A percentile compares a stretch with the other conserved stretches of the same genome.
Conservation (phyloP, 2,113 vertebrate genomes). For the Ceuthmochares aereus region DNA sequence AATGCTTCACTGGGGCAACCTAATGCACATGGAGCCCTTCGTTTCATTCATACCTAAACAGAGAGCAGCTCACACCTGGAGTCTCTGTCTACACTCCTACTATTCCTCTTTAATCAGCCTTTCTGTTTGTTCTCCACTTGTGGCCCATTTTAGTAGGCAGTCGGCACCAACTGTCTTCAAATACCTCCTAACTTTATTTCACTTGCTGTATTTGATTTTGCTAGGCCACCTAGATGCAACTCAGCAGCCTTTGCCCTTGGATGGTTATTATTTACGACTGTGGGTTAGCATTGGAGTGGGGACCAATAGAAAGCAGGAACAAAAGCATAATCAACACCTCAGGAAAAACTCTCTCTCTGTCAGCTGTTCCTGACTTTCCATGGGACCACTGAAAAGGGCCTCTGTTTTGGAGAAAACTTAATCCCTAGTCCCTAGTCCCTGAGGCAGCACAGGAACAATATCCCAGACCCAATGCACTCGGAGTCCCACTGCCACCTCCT, state of each 20-base stretch:
- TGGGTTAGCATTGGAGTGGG: neutral
- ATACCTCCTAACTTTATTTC: neutral
- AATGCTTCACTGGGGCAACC: neutral
- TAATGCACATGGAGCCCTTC: neutral
- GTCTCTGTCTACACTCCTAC: neutral
- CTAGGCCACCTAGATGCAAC: neutral
- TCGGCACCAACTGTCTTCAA: fast-evolving
- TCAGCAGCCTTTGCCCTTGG: neutral
- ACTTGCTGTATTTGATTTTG: neutral
- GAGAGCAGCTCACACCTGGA: neutral
- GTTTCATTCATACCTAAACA: neutral
- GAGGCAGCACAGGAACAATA: neutral
- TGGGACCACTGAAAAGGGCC: neutral
- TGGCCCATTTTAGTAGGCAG: neutral
- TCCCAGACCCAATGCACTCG: neutral
- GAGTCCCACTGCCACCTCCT: neutral
- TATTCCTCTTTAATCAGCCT: neutral
- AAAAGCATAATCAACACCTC: neutral
- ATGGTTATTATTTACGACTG: neutral
- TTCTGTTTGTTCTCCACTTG: neutral
- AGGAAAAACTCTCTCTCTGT: neutral
- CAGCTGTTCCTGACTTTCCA: neutral
- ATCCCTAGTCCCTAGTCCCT: neutral
- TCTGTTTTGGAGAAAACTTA: neutral
- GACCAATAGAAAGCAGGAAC: too few species aligned